phyloP scores from a whole-genome alignment of 2,797 vertebrate species.

The Zalophus californianus region DNA sequence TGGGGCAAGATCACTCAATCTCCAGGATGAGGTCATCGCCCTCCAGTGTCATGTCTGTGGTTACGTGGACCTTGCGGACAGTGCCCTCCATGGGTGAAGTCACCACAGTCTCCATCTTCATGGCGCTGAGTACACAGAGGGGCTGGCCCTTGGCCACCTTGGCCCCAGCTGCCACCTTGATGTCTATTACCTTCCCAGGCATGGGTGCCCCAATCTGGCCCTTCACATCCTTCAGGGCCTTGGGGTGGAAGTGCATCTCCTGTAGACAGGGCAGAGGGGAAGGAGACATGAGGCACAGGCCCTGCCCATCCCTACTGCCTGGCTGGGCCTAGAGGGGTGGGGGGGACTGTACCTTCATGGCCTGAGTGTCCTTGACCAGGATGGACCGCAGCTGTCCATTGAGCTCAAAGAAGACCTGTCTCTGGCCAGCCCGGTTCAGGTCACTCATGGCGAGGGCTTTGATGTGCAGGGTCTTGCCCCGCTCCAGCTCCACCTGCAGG shows the following conservation, averaged over 20 bases:
- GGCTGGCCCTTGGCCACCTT: slow-evolving; percentile 94
- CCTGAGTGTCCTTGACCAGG: slow-evolving; percentile 95
- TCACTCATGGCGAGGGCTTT: slow-evolving; percentile 96
- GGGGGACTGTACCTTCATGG: slow-evolving; percentile 92
- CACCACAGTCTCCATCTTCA: slow-evolving; percentile 99
- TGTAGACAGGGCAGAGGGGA: slow-evolving; percentile 71
- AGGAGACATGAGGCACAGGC: neutral
- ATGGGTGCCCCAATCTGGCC: slow-evolving; percentile 97
- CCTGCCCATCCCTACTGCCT: neutral
- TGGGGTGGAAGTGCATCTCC: slow-evolving; percentile 98
- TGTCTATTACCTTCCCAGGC: slow-evolving; percentile 96
- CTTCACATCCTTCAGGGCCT: slow-evolving; percentile 94
- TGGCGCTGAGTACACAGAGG: slow-evolving; percentile 96
- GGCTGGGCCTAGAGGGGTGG: neutral
- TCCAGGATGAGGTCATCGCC: slow-evolving; percentile 96
- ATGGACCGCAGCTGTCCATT: slow-evolving; percentile 96
- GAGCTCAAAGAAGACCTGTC: slow-evolving; percentile 98
- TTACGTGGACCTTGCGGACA: slow-evolving; percentile 90
- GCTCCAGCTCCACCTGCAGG: slow-evolving; percentile 94
- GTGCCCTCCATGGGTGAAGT: slow-evolving; percentile 93
- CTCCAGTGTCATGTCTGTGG: slow-evolving; percentile 91
- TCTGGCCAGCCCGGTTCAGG: slow-evolving; percentile 95
- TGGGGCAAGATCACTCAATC: slow-evolving; percentile 87
- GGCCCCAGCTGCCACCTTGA: slow-evolving; percentile 92
- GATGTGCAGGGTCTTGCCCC: slow-evolving; percentile 96